Percentiles rank a stretch among this genome's conserved stretches.
Conservation (phyloP, 2,888 invertebrate species). For the Plebejus melissa region DNA sequence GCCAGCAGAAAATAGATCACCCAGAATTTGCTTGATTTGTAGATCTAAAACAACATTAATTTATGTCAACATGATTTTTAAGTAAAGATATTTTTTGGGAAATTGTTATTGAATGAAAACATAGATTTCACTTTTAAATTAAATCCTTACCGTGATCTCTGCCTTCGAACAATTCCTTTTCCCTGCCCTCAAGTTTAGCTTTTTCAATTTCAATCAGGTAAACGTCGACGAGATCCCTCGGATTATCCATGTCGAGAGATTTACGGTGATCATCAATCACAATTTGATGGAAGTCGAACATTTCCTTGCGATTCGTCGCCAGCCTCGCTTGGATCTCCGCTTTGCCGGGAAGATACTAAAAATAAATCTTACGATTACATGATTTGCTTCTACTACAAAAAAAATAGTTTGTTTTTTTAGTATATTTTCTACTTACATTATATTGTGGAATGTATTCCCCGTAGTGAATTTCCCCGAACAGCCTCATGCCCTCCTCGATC, state of each 20-base stretch:
- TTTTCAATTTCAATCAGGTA: constrained; percentile 92
- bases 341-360: constrained; percentile 80
- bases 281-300: constrained; percentile 90
- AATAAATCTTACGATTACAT: constrained; percentile 1
- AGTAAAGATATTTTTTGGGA: background rate
- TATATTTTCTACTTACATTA: constrained; percentile 56
- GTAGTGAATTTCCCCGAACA: constrained; percentile 90
- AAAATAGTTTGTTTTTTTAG: too few species aligned
- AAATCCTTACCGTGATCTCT: constrained; percentile 87
- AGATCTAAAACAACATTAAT: constrained; percentile 80
- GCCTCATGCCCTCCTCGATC: constrained; percentile 94
- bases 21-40: constrained; percentile 94
- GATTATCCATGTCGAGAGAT: constrained; percentile 85
- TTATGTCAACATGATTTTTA: background rate
- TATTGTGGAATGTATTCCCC: constrained; percentile 91
- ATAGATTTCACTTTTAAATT: background rate
- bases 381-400: background rate
- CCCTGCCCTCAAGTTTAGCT: constrained; percentile 87
- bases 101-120: background rate
- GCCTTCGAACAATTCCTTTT: constrained; percentile 87
- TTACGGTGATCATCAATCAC: constrained; percentile 89
- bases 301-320: constrained; percentile 87
- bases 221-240: constrained; percentile 91
- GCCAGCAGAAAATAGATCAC: constrained; percentile 94
- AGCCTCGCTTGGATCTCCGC: constrained; percentile 81